A percentile compares a stretch with the other conserved stretches of the same genome.
phyloP scores from a whole-genome alignment of 2,113 vertebrate genomes.

The Oreocharis arfaki region DNA sequence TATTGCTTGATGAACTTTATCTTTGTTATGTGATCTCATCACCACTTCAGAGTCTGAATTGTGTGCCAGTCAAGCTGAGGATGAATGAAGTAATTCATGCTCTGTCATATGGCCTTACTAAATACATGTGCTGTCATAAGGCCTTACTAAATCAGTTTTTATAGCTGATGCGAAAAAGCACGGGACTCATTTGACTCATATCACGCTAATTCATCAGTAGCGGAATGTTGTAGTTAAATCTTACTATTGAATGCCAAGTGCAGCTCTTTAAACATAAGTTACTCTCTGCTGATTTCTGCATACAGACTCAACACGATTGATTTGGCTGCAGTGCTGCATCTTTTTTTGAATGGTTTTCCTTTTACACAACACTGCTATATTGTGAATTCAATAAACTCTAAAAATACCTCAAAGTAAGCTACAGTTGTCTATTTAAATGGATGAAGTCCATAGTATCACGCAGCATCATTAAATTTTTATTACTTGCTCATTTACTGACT shows the following conservation, averaged over 20 bases:
- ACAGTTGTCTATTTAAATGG: background rate
- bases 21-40: background rate
- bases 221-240: background rate
- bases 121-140: background rate
- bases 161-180: background rate
- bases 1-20: background rate
- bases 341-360: background rate
- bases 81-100: background rate
- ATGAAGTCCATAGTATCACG: background rate
- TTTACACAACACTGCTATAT: background rate
- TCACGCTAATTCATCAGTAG: background rate
- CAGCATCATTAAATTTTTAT: background rate
- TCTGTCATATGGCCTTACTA: background rate
- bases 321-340: conserved; percentile 1
- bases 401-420: conserved; percentile 21
- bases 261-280: background rate
- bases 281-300: background rate
- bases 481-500: background rate
- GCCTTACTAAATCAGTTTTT: conserved; percentile 3
- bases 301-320: background rate
- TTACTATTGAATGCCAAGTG: background rate
- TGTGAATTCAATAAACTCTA: background rate
- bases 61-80: background rate
- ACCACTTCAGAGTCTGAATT: background rate
- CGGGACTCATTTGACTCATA: background rate